A percentile compares a stretch with the other conserved stretches of the same genome.
Evolutionary conservation across 2,113 vertebrate species (phyloP).

Genomic region (Cygnus atratus): DNA sequence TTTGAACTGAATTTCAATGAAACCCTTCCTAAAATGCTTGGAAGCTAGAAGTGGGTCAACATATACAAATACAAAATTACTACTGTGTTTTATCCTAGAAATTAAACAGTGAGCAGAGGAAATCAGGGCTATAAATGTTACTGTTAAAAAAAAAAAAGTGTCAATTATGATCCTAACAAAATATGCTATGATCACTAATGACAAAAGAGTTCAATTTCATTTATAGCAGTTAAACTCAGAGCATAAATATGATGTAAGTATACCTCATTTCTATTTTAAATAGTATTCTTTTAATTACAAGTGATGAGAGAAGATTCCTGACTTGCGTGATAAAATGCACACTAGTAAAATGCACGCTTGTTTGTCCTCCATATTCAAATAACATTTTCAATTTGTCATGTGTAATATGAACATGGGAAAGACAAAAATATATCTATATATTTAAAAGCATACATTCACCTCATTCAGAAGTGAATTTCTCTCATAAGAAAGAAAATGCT

Average conservation of each 20-base stretch:
- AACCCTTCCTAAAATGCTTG: constrained; percentile 83
- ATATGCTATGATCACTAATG: neutral
- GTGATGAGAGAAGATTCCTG: neutral
- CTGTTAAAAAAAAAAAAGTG: neutral
- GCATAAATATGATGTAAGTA: neutral
- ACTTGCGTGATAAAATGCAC: neutral
- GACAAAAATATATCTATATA: neutral
- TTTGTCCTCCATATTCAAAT: neutral
- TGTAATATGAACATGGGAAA: neutral
- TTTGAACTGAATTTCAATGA: constrained; percentile 89
- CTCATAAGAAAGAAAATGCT: neutral
- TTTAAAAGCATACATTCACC: neutral
- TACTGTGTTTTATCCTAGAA: neutral
- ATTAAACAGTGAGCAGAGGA: neutral
- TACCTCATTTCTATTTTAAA: neutral
- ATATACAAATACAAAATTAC: constrained; percentile 28
- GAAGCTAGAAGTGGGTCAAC: constrained; percentile 76
- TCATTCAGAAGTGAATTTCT: neutral
- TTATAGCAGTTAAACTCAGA: neutral
- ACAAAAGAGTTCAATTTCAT: neutral
- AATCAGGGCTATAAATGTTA: neutral
- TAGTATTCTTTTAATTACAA: neutral
- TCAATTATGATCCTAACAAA: neutral
- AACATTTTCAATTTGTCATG: neutral
- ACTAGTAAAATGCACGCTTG: neutral